Base-by-base conservation (phyloP, 2,113 vertebrate genomes). In the Ornithorhynchus anatinus region DNA sequence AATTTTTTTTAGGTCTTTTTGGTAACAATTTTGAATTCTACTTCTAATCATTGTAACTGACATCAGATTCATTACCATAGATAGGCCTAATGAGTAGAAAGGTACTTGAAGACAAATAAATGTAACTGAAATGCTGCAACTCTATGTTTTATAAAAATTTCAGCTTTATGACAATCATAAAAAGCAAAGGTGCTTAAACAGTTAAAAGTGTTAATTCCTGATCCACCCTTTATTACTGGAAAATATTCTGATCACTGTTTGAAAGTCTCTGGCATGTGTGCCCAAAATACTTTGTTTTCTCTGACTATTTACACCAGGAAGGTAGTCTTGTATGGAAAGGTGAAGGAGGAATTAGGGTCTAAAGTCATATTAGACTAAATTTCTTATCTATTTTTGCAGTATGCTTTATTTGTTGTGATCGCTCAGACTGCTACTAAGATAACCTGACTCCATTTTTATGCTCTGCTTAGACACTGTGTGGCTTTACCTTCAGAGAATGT, bases 381-480 rank as follows among this genome's bases (percentile, higher is more conserved):
- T 53, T 4, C 31, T 81, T 82, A 82, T 75, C 17, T 64, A 51
- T 76, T 86, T 82, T 74, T 88, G 50, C 52, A 81, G 13, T 70
- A 44, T 60, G 17, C 33, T 72, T 77, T 65, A 73, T 73, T 84
- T 82, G 38, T 58, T 77, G n/a, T 59, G 58, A 69, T 83, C 40
- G 72, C 66, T 75, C 44, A 72, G 67, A 67, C 69, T 76, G 31
- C 69, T 76, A 29, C 7, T 80, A 22, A 77, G 47, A 62, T 82
- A 77, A 77, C 77, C 76, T 58, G 7, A 14, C 59, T 84, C 42
- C 57, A 19, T 50, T 73, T 83, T 76, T 78, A 64, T 69, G 19
- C 22, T 72, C 31, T 37, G 75, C 68, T 89, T 82, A 75, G 10
- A 74, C 44, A 79, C 8, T 8, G 0, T 62, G 54, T 88, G 40